A percentile compares a stretch with the other conserved stretches of the same genome.
phyloP scores from a whole-genome alignment of 2,113 vertebrate species.

The Zootoca vivipara region DNA sequence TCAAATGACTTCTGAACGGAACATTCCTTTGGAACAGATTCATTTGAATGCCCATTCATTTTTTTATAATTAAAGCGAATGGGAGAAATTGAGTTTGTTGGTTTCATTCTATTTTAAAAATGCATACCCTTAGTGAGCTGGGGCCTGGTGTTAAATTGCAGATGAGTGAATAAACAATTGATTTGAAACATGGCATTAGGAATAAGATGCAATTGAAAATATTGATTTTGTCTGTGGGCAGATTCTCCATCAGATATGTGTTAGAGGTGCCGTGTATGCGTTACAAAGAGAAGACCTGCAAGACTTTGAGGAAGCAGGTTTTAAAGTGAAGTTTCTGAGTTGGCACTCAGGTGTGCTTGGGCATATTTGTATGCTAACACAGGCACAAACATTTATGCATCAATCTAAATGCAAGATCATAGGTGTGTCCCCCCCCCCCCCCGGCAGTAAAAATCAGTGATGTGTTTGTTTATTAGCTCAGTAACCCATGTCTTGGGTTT shows the following conservation, averaged over 20 bases:
- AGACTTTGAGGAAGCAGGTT: neutral
- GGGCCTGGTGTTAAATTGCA: neutral
- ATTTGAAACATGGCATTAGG: neutral
- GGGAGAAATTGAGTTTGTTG: neutral
- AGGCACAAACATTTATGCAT: neutral
- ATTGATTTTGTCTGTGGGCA: neutral
- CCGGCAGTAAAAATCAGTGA: neutral
- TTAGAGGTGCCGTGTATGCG: neutral
- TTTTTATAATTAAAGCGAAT: neutral
- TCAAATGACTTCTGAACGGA: neutral
- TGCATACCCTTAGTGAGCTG: neutral
- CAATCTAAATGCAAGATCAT: neutral
- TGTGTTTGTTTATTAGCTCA: constrained; percentile 4
- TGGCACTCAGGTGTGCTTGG: neutral
- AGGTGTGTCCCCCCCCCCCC: too few species aligned
- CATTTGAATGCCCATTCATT: neutral
- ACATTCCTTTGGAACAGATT: neutral
- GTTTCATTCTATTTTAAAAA: neutral
- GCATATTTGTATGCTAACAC: neutral
- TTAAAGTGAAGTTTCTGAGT: neutral
- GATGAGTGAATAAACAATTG: neutral
- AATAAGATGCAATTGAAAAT: neutral
- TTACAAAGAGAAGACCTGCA: neutral
- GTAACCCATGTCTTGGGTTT: neutral
- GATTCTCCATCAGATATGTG: neutral